Conservation (phyloP, 2,113 vertebrate genomes). For the Ailuropoda melanoleuca region DNA sequence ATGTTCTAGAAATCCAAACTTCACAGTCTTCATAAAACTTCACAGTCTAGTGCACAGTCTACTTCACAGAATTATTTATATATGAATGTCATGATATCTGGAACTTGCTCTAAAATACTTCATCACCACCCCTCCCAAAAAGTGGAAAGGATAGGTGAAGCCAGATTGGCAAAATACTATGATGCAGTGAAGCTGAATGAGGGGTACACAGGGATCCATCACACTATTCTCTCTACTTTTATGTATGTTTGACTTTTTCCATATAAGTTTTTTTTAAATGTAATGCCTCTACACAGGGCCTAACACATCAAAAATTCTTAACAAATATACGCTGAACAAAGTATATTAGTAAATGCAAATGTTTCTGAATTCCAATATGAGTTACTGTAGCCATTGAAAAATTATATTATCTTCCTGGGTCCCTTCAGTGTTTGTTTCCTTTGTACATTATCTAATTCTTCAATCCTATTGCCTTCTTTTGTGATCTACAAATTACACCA, state of each 20-base stretch:
- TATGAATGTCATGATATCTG: not conserved
- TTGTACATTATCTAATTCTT: not conserved
- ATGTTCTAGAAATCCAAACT: slow-evolving; percentile 19
- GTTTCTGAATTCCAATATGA: not conserved
- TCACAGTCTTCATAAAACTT: not conserved
- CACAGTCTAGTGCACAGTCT: not conserved
- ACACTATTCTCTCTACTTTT: not conserved
- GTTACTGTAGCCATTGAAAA: not conserved
- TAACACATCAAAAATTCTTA: slow-evolving; percentile 10
- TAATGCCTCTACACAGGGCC: not conserved
- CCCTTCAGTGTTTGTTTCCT: not conserved
- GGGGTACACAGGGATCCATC: not conserved
- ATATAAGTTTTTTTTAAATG: not conserved
- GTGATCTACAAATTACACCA: not conserved
- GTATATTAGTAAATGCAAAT: not conserved
- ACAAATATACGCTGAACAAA: not conserved
- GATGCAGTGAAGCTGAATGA: not conserved
- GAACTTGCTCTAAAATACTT: slow-evolving; percentile 30
- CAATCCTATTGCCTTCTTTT: not conserved
- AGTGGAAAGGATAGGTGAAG: not conserved
- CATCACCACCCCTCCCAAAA: not conserved
- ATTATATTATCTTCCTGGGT: not conserved
- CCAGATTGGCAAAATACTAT: not conserved
- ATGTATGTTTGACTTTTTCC: not conserved
- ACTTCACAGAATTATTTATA: not conserved